Base-by-base conservation (phyloP, 2,888 invertebrate species). In the Macaria liturata region DNA sequence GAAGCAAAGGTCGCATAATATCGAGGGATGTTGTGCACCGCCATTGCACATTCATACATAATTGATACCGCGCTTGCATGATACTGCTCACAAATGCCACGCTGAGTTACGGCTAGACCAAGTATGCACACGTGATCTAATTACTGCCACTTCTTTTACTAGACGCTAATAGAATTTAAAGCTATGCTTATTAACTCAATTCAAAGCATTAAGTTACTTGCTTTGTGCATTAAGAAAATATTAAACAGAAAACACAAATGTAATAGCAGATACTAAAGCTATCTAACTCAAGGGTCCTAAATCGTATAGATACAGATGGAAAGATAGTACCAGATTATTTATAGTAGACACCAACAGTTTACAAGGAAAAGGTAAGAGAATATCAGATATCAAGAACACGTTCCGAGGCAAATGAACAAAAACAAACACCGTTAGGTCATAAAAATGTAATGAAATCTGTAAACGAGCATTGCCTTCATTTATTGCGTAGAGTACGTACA, bases 21-120 rank as follows among this genome's bases (percentile, higher is more conserved):
- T 47, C 47, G 43, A 51, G 47, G 47, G 48, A 44, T 48, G 46
- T 47, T 43, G 46, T 47, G 44, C 52, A 45, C 48, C 32, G 45
- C 48, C 40, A 52, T 57, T 57, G 52, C 30, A 51, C 7, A 57
- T 57, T 51, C 51, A 49, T 57, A 40, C 57, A 52, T 57, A 48
- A 52, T 48, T 57, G 52, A 52, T 45, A 37, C 44, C 37, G 32
- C 20, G 32, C 52, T 57, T 52, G 52, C 52, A 57, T 52, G 52
- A 57, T 52, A 52, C 52, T 48, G 31, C 43, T 47, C 47, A 51
- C 44, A 52, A 52, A 49, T 37, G 51, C 44, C 45, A 52, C n/a
- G n/a, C 1, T 8, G 6, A 51, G 30, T 47, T 20, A 51, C 43
- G 47, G 40, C 37, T 40, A 43, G 43, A 32, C 46, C 20, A 40